Evolutionary conservation across 1,140 invertebrate genomes (phyloP).

Genomic region (Zaprionus kolodkinae): DNA sequence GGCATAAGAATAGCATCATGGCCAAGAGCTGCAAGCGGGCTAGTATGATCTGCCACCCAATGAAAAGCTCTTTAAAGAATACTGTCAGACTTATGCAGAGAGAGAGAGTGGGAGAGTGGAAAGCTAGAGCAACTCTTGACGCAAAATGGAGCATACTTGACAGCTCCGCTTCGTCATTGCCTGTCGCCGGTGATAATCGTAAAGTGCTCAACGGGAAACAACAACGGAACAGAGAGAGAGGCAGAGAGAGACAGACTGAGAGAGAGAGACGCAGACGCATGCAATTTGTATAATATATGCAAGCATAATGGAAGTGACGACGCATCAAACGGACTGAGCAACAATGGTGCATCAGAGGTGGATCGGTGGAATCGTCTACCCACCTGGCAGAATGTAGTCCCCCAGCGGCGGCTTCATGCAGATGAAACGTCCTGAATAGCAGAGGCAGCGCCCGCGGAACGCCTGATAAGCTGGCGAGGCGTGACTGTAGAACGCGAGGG

Average conservation of each 20-base stretch:
- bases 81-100: constrained; percentile 18
- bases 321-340: constrained; percentile 24
- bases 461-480: constrained; percentile 94
- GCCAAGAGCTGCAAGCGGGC: neutral
- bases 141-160: constrained; percentile 49
- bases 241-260: too few species aligned
- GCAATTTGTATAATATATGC: constrained; percentile 29
- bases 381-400: constrained; percentile 85
- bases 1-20: constrained; percentile 26
- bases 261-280: too few species aligned
- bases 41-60: neutral
- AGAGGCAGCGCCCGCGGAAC: constrained; percentile 93
- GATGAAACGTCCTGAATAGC: constrained; percentile 95
- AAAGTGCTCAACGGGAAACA: constrained; percentile 63
- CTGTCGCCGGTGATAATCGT: constrained; percentile 66
- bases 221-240: constrained; percentile 6
- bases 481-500: constrained; percentile 94
- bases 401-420: constrained; percentile 94
- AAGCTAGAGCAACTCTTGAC: constrained; percentile 7
- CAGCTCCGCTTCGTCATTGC: constrained; percentile 62
- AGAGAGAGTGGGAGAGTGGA: neutral
- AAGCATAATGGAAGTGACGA: constrained; percentile 42
- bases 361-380: constrained; percentile 35
- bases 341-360: neutral
- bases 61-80: constrained; percentile 33